phyloP scores from a whole-genome alignment of 2,888 invertebrate species.

The Cataglyphis livida region DNA sequence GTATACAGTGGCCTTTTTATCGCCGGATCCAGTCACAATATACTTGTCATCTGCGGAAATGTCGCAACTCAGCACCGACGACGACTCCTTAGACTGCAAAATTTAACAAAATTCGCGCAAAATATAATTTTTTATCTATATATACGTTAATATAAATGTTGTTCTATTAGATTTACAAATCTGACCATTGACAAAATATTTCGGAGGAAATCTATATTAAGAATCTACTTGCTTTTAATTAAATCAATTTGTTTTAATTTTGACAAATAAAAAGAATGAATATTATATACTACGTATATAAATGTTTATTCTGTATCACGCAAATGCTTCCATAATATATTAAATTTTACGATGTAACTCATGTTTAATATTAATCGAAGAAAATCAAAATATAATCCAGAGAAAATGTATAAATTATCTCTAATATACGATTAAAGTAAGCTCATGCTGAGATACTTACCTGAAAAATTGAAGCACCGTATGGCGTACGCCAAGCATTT shows the following conservation, averaged over 20 bases:
- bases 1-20: constrained; percentile 99
- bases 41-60: constrained; percentile 99
- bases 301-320: not conserved
- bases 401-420: not conserved
- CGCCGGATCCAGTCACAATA: constrained; percentile 99
- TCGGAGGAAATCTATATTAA: not conserved
- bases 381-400: not conserved
- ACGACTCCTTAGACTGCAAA: constrained; percentile 96
- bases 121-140: not conserved
- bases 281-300: not conserved
- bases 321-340: not conserved
- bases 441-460: constrained; percentile 86
- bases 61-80: constrained; percentile 99
- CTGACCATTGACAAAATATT: not conserved
- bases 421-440: no score
- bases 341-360: not conserved
- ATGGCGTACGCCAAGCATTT: constrained; percentile 99
- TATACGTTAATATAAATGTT: not conserved
- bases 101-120: constrained; percentile 21
- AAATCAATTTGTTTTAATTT: not conserved
- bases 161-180: not conserved
- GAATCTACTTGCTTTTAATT: not conserved
- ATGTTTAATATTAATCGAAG: not conserved
- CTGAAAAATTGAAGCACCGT: constrained; percentile 99
- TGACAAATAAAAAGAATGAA: not conserved